These are phyloP conservation scores for Prosapia bicincta DNA, from an alignment of 2,888 invertebrate genomes.

Conservation along the genomic window DNA sequence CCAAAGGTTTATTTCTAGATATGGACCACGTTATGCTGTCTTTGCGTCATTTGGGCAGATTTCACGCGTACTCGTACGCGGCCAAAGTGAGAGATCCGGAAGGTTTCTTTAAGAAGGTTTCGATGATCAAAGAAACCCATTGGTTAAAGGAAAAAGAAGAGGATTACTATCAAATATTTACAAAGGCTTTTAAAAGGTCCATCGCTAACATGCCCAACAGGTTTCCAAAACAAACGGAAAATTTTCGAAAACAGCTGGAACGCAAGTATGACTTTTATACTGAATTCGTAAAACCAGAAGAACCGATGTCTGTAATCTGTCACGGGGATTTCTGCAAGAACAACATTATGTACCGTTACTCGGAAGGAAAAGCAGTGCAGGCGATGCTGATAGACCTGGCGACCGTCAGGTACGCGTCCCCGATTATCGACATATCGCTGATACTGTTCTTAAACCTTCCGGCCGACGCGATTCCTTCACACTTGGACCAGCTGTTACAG, in stretches of 20 bases:
- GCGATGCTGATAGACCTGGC: background rate
- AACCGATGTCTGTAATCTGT: background rate
- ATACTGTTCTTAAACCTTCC: background rate
- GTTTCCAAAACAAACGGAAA: background rate
- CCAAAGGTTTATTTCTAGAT: conserved; percentile 38
- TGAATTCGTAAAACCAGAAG: background rate
- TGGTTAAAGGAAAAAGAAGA: background rate
- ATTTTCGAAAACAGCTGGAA: background rate
- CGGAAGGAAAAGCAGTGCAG: background rate
- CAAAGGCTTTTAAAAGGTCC: background rate
- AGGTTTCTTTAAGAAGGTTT: background rate
- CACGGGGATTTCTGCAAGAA: background rate
- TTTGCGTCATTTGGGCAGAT: conserved; percentile 37
- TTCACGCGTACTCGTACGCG: conserved; percentile 43
- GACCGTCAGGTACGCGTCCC: background rate
- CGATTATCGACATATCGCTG: background rate
- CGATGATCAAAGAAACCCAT: background rate
- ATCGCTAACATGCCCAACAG: background rate
- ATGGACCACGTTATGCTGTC: conserved; percentile 38
- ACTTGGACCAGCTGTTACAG: background rate
- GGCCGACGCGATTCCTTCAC: background rate
- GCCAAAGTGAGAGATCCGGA: conserved; percentile 38
- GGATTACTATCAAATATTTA: background rate
- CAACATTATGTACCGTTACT: background rate
- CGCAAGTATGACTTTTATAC: background rate